Evolutionary conservation across 1,140 invertebrate genomes (phyloP).

Genomic region (Sitophilus oryzae): DNA sequence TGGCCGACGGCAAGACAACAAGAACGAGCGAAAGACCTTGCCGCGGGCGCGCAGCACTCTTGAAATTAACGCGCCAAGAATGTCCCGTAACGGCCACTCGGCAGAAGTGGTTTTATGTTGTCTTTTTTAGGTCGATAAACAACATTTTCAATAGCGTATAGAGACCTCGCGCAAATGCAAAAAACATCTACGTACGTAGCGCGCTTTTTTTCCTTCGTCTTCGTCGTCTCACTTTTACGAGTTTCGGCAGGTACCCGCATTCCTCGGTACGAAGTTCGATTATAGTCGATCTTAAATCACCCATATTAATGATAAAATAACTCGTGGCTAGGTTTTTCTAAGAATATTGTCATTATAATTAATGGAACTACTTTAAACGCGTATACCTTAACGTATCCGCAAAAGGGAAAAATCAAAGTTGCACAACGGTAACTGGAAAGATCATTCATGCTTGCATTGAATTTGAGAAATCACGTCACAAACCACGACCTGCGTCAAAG

Average conservation of each 20-base stretch:
- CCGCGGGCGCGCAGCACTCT: conserved; percentile 12
- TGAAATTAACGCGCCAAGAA: conserved; percentile 21
- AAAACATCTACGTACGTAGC: background rate
- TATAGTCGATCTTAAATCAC: too few relatives aligned
- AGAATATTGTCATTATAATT: too few relatives aligned
- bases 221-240: conserved; percentile 1
- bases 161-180: conserved; percentile 5
- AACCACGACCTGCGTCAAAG: too few relatives aligned
- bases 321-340: too few relatives aligned
- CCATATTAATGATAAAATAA: too few relatives aligned
- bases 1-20: conserved; percentile 19
- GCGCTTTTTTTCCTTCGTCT: conserved; percentile 4
- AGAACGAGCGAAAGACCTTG: conserved; percentile 14
- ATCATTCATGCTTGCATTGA: too few relatives aligned
- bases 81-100: conserved; percentile 20
- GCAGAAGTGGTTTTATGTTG: conserved; percentile 20
- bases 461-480: too few relatives aligned
- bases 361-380: too few relatives aligned
- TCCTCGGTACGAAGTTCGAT: too few relatives aligned
- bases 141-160: conserved; percentile 17
- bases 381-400: too few relatives aligned
- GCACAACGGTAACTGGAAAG: too few relatives aligned
- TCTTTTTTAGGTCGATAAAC: conserved; percentile 18
- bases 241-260: background rate
- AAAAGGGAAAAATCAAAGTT: too few relatives aligned